Base-by-base conservation (phyloP, 2,888 invertebrate genomes). In the Harpagoxenus sublaevis region DNA sequence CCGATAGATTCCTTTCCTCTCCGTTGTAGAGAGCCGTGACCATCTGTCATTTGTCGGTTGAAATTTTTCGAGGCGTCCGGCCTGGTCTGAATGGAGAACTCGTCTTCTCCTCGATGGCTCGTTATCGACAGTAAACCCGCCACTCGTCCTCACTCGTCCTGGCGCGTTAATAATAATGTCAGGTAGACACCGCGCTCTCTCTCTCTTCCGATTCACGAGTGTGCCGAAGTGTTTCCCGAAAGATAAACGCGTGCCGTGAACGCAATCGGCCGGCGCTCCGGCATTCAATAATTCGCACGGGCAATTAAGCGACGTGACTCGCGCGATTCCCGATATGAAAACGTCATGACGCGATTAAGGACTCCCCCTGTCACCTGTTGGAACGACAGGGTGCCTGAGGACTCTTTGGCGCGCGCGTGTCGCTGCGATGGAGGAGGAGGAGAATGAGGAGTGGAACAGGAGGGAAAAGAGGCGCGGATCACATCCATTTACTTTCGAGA, bases 271-370 rank as follows among this genome's bases (percentile, higher is more conserved):
- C 74, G 77, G 70, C 83, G 85, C 83, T 79, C 35, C 81, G 84
- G 84, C 84, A 86, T 91, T 87, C 85, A 88, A 87, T 83, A 71
- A 87, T 87, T 91, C 86, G 87, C 87, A 73, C 91, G 91, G 91
- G 93, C 94, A 94, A 94, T 94, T 94, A 94, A 94, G 91, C 84
- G 91, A 93, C 92, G 94, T 94, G 94, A 94, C 94, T 93, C 90
- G 91, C 91, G 89, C 89, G 88, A 88, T 91, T 92, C 87, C 79
- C 86, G 89, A 87, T 79, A 86, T 92, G 91, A 89, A 92, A 92
- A 91, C 91, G 91, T 89, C 91, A 90, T 89, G 90, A 89, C 87
- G 88, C 91, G 90, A 92, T 92, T 92, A 91, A 91, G 88, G 90
- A 91, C 92, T 91, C 87, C 88, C 86, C 88, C 87, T 89, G 92